Evolutionary conservation across 2,797 vertebrate genomes (phyloP).

Genomic region (Arctocebus calabarensis): DNA sequence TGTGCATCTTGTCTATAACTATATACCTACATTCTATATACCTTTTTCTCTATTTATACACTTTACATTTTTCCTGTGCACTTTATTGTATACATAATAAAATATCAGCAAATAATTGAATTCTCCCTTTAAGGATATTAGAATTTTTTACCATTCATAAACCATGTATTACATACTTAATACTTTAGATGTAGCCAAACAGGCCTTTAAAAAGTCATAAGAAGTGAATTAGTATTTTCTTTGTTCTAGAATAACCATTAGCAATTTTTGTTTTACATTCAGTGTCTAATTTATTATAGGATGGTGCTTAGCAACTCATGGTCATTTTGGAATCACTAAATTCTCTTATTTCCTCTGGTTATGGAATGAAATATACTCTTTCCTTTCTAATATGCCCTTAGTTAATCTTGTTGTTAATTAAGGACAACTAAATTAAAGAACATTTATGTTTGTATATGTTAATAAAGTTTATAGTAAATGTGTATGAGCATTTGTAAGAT

Average conservation of each 20-base stretch:
- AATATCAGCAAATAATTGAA: neutral
- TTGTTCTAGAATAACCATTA: neutral
- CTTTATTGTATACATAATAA: neutral
- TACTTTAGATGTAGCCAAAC: neutral
- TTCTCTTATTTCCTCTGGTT: neutral
- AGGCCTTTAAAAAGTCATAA: neutral
- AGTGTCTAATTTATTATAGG: neutral
- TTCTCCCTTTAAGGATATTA: neutral
- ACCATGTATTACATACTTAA: neutral
- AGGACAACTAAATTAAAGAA: conserved; percentile 9
- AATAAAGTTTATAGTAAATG: conserved; percentile 57
- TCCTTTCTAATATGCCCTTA: neutral
- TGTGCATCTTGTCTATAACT: neutral
- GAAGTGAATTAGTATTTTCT: neutral
- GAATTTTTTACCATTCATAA: neutral
- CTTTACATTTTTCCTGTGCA: neutral
- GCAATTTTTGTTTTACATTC: neutral
- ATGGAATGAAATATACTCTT: neutral
- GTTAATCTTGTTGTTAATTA: conserved; percentile 68
- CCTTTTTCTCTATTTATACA: neutral
- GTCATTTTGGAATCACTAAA: conserved; percentile 21
- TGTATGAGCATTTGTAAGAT: neutral
- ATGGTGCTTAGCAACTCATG: neutral
- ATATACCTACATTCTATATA: neutral
- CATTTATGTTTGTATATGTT: neutral